Percentiles rank a stretch among this genome's conserved stretches.
Evolutionary conservation across 2,888 invertebrate species (phyloP).

Genomic region (Ochropacha duplaris): DNA sequence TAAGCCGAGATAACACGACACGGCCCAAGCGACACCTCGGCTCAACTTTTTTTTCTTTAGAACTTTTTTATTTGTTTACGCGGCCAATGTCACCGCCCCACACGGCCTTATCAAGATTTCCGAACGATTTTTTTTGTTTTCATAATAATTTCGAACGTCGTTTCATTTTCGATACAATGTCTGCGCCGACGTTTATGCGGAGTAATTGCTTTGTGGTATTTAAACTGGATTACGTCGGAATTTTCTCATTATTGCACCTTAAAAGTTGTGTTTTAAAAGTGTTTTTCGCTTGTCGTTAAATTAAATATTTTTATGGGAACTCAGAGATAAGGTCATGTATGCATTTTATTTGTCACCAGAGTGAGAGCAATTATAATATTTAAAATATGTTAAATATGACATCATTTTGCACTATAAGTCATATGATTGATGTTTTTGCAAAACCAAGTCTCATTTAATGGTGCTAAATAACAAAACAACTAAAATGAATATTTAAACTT

Average conservation of each 20-base stretch:
- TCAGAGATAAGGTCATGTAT: constrained; percentile 11
- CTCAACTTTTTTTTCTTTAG: constrained; percentile 31
- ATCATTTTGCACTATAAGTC: not conserved
- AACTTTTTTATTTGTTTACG: constrained; percentile 40
- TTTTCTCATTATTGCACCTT: constrained; percentile 11
- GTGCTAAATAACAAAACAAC: not conserved
- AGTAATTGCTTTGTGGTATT: constrained; percentile 50
- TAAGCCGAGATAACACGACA: constrained; percentile 66
- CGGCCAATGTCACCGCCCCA: constrained; percentile 58
- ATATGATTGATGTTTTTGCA: not conserved
- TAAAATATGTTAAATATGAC: constrained; percentile 1
- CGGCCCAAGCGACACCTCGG: constrained; percentile 59
- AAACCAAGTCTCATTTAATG: not conserved
- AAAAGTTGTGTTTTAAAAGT: constrained; percentile 7
- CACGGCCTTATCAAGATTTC: constrained; percentile 59
- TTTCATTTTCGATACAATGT: constrained; percentile 43
- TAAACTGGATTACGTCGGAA: constrained; percentile 37
- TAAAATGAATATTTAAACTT: too few species aligned
- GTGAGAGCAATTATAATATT: constrained; percentile 13
- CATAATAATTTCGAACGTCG: constrained; percentile 19
- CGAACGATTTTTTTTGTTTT: constrained; percentile 23
- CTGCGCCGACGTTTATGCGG: constrained; percentile 44
- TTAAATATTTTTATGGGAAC: constrained; percentile 10
- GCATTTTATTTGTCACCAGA: constrained; percentile 23
- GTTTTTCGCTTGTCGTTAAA: constrained; percentile 4